Evolutionary conservation across 2,888 invertebrate genomes (phyloP).

Genomic region (Endotricha flammealis): DNA sequence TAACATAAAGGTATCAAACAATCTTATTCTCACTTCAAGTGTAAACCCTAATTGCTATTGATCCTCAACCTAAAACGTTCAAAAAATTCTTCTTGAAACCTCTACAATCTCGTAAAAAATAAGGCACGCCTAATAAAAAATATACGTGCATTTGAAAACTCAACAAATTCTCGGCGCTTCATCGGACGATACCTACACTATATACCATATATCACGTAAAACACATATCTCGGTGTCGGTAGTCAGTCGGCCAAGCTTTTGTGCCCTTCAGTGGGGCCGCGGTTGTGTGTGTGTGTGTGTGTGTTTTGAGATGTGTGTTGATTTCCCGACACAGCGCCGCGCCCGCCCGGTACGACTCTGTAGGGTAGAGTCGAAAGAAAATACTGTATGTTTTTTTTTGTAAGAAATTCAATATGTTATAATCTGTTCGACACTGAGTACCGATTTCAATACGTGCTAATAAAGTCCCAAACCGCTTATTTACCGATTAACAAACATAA

Average conservation of each 20-base stretch:
- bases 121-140: neutral
- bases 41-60: too few relatives aligned
- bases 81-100: too few relatives aligned
- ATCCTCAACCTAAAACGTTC: too few relatives aligned
- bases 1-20: too few relatives aligned
- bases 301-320: slow-evolving; percentile 67
- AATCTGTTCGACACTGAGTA: too few relatives aligned
- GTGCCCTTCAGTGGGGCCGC: slow-evolving; percentile 47
- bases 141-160: slow-evolving; percentile 11
- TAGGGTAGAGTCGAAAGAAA: slow-evolving; percentile 33
- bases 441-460: too few relatives aligned
- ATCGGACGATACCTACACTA: slow-evolving; percentile 8
- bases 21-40: too few relatives aligned
- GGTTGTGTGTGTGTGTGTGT: slow-evolving; percentile 26
- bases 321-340: slow-evolving; percentile 65
- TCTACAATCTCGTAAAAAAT: too few relatives aligned
- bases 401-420: too few relatives aligned
- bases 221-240: slow-evolving; percentile 50
- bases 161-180: slow-evolving; percentile 8
- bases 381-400: slow-evolving; percentile 17
- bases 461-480: too few relatives aligned
- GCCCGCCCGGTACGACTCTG: slow-evolving; percentile 41
- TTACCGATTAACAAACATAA: too few relatives aligned
- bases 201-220: slow-evolving; percentile 24
- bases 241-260: slow-evolving; percentile 71